Conservation (phyloP, 2,113 vertebrate genomes). For the Planiliza haematocheilus region DNA sequence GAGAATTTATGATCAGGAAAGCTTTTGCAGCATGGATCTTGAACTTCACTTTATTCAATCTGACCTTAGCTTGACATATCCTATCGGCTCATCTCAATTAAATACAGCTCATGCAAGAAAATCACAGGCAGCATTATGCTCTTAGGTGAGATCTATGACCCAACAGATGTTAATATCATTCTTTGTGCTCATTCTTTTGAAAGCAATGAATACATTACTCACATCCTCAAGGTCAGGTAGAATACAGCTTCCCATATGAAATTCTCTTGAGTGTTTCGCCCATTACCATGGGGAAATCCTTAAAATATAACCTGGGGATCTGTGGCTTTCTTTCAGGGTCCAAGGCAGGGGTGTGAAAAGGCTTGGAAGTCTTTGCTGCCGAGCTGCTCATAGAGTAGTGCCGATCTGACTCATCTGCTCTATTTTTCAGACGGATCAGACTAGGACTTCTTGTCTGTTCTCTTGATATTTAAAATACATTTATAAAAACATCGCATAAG, state of each 20-base stretch:
- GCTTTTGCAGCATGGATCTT: not conserved
- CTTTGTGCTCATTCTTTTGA: constrained; percentile 39
- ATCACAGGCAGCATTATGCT: constrained; percentile 36
- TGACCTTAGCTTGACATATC: constrained; percentile 7
- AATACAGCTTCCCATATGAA: constrained; percentile 40
- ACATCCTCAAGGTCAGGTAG: constrained; percentile 67
- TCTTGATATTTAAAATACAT: constrained; percentile 11
- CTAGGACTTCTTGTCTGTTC: not conserved
- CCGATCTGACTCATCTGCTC: constrained; percentile 18
- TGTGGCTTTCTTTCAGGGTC: constrained; percentile 21
- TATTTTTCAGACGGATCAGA: constrained; percentile 34
- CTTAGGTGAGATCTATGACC: constrained; percentile 52
- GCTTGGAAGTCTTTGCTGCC: not conserved
- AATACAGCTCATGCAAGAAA: constrained; percentile 33
- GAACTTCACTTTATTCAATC: constrained; percentile 12
- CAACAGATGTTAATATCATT: constrained; percentile 55
- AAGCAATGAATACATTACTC: constrained; percentile 65
- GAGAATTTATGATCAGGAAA: not conserved
- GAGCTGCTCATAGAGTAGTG: not conserved
- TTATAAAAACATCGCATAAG: not conserved
- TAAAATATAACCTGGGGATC: constrained; percentile 31
- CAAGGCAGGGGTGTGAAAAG: constrained; percentile 2
- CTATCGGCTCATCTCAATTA: constrained; percentile 21
- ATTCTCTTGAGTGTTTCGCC: constrained; percentile 57
- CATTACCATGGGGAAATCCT: constrained; percentile 42